Conservation (phyloP, 1,140 invertebrate genomes). For the Bombus polaris region DNA sequence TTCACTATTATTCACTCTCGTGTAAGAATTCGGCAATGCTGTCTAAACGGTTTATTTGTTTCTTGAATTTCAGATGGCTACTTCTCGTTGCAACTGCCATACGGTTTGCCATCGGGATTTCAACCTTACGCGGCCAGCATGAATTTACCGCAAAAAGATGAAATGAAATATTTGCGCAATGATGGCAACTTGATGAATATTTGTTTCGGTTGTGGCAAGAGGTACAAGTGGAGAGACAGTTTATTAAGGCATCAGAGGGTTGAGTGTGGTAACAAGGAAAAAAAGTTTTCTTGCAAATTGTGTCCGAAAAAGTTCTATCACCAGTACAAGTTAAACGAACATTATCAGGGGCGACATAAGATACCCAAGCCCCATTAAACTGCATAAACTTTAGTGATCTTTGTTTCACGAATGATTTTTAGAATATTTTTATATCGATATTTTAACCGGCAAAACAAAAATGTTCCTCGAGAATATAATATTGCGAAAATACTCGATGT, state of each 20-base stretch:
- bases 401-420: background rate
- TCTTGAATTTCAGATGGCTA: conserved; percentile 47
- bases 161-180: conserved; percentile 1
- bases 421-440: background rate
- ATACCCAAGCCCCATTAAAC: conserved; percentile 21
- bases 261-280: conserved; percentile 77
- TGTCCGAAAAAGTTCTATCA: conserved; percentile 76
- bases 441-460: background rate
- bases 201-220: conserved; percentile 66
- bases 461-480: background rate
- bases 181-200: conserved; percentile 28
- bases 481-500: background rate
- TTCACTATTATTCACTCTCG: background rate
- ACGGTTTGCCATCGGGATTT: background rate
- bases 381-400: background rate
- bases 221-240: conserved; percentile 64
- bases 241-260: conserved; percentile 66
- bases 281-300: conserved; percentile 73
- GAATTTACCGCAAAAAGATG: background rate
- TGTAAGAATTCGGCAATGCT: background rate
- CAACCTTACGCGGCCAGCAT: background rate
- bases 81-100: conserved; percentile 10
- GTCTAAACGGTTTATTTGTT: conserved; percentile 29
- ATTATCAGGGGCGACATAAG: conserved; percentile 46
- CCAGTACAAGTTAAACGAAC: conserved; percentile 61